A percentile compares a stretch with the other conserved stretches of the same genome.
Conservation (phyloP, 1,140 invertebrate species). For the Cyrtorhinus lividipennis region DNA sequence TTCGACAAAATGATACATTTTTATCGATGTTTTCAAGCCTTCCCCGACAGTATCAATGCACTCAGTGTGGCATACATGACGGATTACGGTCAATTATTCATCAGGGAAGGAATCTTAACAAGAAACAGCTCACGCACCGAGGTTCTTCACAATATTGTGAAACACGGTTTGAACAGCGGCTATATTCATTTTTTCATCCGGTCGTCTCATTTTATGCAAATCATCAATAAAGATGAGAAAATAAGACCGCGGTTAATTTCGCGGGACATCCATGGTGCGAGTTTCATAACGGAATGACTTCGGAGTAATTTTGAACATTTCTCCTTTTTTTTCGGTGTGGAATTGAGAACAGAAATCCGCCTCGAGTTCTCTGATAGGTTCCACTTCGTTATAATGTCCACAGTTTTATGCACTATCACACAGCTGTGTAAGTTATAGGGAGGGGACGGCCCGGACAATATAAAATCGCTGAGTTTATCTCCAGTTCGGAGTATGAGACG, state of each 20-base stretch:
- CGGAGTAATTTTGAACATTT: background rate
- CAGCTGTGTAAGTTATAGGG: background rate
- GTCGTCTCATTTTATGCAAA: no score
- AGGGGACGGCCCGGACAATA: conserved; percentile 3
- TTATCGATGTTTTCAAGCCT: no score
- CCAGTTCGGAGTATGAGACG: conserved; percentile 4
- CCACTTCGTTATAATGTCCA: conserved; percentile 5
- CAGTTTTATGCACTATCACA: background rate
- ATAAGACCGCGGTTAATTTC: background rate
- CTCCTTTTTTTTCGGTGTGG: background rate
- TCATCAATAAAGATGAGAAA: background rate
- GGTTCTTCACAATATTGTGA: no score
- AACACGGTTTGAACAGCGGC: no score
- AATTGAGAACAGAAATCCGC: background rate
- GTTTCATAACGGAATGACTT: background rate
- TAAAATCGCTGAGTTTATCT: conserved; percentile 3
- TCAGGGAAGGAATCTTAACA: no score
- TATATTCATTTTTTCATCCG: no score
- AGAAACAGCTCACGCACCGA: no score
- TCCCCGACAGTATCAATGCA: no score
- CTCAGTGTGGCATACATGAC: no score
- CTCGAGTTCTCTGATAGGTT: background rate
- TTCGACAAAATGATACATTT: no score
- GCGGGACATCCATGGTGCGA: background rate
- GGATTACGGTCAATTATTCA: no score